These are phyloP conservation scores for Choloepus didactylus DNA, from an alignment of 2,797 vertebrate genomes.

Conservation along the genomic window DNA sequence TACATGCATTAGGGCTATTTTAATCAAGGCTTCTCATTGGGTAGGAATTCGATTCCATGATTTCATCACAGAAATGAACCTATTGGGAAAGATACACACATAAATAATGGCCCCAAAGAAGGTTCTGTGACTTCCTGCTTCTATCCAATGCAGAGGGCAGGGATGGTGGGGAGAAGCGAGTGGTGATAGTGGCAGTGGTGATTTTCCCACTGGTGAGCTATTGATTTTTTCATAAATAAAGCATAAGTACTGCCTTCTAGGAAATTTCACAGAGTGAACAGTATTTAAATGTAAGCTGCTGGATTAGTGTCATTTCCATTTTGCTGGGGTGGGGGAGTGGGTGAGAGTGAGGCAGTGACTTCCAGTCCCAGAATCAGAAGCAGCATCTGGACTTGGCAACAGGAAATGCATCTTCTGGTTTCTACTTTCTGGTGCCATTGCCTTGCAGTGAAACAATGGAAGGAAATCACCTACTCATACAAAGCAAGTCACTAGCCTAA, in stretches of 20 bases:
- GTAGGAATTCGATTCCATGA: not conserved
- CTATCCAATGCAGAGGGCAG: not conserved
- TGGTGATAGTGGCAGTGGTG: not conserved
- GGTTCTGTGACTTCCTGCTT: not conserved
- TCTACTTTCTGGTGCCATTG: not conserved
- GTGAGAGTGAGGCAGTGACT: not conserved
- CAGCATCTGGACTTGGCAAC: not conserved
- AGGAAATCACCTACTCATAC: not conserved
- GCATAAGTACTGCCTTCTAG: not conserved
- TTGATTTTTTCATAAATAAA: not conserved
- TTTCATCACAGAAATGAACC: not conserved
- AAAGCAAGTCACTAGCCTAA: not conserved
- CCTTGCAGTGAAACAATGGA: not conserved
- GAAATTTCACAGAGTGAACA: not conserved
- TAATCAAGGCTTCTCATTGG: not conserved
- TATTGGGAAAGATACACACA: not conserved
- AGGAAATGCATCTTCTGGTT: not conserved
- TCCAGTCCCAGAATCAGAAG: not conserved
- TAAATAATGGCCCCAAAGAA: not conserved
- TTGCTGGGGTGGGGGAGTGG: rapidly evolving
- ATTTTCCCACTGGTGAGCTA: not conserved
- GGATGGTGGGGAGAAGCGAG: too few relatives aligned
- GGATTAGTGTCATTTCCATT: not conserved
- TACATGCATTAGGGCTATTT: not conserved
- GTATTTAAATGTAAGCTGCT: not conserved